Evolutionary conservation across 2,113 vertebrate genomes (phyloP), one percentile per base, ranked within the genome.

Genomic region (Salvator merianae): DNA sequence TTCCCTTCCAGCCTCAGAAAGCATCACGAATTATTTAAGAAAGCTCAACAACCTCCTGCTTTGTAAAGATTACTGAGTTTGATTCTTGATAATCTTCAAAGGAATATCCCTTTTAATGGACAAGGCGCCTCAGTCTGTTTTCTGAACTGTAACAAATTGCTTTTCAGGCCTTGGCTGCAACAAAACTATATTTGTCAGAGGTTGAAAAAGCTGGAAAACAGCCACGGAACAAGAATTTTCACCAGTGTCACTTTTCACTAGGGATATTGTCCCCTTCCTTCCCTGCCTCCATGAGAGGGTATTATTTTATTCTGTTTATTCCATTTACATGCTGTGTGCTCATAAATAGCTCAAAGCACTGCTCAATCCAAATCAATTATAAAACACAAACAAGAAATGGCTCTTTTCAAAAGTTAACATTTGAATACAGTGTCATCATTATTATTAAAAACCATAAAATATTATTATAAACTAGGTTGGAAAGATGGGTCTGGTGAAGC

Each of bases 81-180:
- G 6, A 66, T 89, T 69, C 75, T 82, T 89, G 18, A 80, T 84
- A 86, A 88, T 53, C 62, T 12, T 76, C 30, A 76, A 86, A 90
- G 72, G 77, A 87, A 16, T 43, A 66, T 2, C 66, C 3, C 76
- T 66, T 40, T 47, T 30, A 78, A 71, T 0, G 3, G 22, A 86
- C 66, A 83, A 78, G 85, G 83, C 68, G 30, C 36, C 50, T 55
- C 81, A 66, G n/a, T 80, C 77, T 80, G 63, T 65, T 83, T 76
- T 76, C 71, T 76, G 63, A 84, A 80, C 65, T 87, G 86, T 38
- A 59, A 43, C 47, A 76, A 87, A 87, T 81, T 80, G 50, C 72
- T 87, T 84, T 84, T 84, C 82, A 81, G 86, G 22, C 16, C 26
- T 62, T 76, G 65, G 30, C 71, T 87, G 55, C 80, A 34, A 79